Evolutionary conservation across 2,797 vertebrate species (phyloP), one percentile per base, ranked within the genome.

Genomic region (Gastrophryne carolinensis): DNA sequence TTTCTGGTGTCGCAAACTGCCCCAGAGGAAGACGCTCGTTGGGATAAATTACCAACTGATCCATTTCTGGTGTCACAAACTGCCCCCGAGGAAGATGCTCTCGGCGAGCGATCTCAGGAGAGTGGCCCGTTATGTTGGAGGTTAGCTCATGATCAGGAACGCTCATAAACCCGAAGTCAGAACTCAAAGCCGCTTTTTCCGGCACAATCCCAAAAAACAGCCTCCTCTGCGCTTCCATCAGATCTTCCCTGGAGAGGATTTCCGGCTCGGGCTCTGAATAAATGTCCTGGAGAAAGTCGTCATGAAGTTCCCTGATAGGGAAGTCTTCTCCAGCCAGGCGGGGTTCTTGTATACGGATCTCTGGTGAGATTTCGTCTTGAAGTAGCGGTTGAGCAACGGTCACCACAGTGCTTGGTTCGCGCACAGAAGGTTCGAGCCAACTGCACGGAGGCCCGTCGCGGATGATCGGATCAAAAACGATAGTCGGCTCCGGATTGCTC

Each of bases 401-500:
- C 13, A 66, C n/a, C 0, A 39, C 2, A 2, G 32, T 9, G 8
- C 8, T 26, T 7, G 15, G 17, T 35, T 50, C 39, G 32, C 12
- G 17, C 2, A 72, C 5, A 2, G 4, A 9, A 21, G 67, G 67
- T 17, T 58, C 15, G 7, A 78, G 5, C 4, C 13, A 44, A 3
- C 11, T 11, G 12, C n/a, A 30, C 4, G 41, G 21, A 29, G 32
- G 17, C 17, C 61, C 75, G 15, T 12, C 11, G 2, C 17, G 13
- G 5, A 65, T 57, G 8, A 35, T 23, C 13, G 75, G 75, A 4
- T 72, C 44, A 5, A 50, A 7, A 2, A 8, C 10, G 2, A 19
- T n/a, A 10, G 26, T 0, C 0, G 73, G 74, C 5, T 79, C 29
- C 24, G 87, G 84, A 13, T 89, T 84, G 17, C 0, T 72, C 0